Evolutionary conservation across 2,888 invertebrate genomes (phyloP).

Genomic region (Melieria omissa): DNA sequence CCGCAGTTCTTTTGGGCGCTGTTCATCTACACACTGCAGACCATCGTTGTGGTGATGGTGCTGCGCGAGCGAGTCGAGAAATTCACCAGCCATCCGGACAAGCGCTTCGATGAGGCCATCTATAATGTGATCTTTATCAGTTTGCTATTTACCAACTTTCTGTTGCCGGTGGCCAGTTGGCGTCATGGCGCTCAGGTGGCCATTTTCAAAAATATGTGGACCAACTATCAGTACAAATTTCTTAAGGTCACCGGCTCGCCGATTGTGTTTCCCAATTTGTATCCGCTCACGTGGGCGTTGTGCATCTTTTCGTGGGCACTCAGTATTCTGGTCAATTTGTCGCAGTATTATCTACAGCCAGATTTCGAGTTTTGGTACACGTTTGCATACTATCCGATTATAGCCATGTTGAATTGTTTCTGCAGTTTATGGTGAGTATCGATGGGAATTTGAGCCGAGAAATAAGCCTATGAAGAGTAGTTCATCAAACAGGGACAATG

Average conservation of each 20-base stretch:
- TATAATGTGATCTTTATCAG: slow-evolving; percentile 81
- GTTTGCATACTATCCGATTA: slow-evolving; percentile 78
- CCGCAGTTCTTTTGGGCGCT: slow-evolving; percentile 77
- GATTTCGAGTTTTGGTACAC: slow-evolving; percentile 80
- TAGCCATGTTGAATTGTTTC: slow-evolving; percentile 79
- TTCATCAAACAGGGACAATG: too few species aligned
- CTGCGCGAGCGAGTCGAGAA: slow-evolving; percentile 70
- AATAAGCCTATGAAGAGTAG: neutral
- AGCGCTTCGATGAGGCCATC: slow-evolving; percentile 79
- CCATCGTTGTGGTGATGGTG: slow-evolving; percentile 70
- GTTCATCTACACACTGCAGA: slow-evolving; percentile 72
- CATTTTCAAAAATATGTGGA: slow-evolving; percentile 83
- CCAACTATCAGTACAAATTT: slow-evolving; percentile 75
- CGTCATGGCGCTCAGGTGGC: slow-evolving; percentile 78
- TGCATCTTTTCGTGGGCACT: slow-evolving; percentile 76
- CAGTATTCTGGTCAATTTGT: slow-evolving; percentile 74
- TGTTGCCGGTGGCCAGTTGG: slow-evolving; percentile 78
- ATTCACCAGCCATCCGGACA: slow-evolving; percentile 72
- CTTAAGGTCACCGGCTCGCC: slow-evolving; percentile 69
- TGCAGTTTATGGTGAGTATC: slow-evolving; percentile 74
- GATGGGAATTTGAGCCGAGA: neutral
- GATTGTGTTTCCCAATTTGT: slow-evolving; percentile 75
- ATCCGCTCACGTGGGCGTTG: slow-evolving; percentile 73
- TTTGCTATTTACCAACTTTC: slow-evolving; percentile 77
- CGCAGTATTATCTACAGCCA: slow-evolving; percentile 77